phyloP scores from a whole-genome alignment of 2,888 invertebrate genomes.

The Epirrhoe alternata region DNA sequence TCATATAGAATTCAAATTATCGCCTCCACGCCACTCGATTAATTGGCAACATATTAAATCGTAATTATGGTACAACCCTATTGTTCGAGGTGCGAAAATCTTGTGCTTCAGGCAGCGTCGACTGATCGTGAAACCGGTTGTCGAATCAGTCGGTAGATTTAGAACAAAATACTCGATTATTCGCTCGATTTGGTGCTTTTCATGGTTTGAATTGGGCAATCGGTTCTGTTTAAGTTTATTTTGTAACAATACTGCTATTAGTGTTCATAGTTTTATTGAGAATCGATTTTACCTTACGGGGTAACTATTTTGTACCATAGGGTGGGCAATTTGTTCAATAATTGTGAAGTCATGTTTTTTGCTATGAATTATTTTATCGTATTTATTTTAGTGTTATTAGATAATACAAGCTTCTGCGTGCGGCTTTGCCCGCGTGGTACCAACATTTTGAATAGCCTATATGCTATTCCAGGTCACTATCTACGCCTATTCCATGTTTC shows the following conservation, averaged over 20 bases:
- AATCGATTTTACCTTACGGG: constrained; percentile 33
- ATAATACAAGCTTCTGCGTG: too few species aligned
- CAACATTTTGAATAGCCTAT: too few species aligned
- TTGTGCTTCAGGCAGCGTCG: constrained; percentile 55
- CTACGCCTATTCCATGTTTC: too few species aligned
- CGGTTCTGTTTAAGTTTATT: constrained; percentile 9
- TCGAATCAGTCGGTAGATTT: not conserved
- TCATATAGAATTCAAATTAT: constrained; percentile 46
- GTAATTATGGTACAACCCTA: constrained; percentile 79
- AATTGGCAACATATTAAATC: constrained; percentile 84
- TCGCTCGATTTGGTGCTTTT: constrained; percentile 6
- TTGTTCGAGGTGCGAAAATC: constrained; percentile 72
- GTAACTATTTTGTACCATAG: not conserved
- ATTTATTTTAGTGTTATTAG: not conserved
- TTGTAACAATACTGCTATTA: constrained; percentile 44
- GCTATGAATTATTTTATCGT: not conserved
- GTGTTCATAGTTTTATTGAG: constrained; percentile 53
- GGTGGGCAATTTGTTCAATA: not conserved
- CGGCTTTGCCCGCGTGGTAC: too few species aligned
- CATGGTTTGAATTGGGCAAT: constrained; percentile 3
- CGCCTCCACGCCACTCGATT: constrained; percentile 56
- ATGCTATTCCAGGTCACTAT: too few species aligned
- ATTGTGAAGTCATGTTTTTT: too few species aligned
- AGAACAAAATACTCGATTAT: constrained; percentile 4
- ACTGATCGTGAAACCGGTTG: constrained; percentile 52